Evolutionary conservation across 2,888 invertebrate species (phyloP), one percentile per base, ranked within the genome.

Genomic region (Eudemis profundana): DNA sequence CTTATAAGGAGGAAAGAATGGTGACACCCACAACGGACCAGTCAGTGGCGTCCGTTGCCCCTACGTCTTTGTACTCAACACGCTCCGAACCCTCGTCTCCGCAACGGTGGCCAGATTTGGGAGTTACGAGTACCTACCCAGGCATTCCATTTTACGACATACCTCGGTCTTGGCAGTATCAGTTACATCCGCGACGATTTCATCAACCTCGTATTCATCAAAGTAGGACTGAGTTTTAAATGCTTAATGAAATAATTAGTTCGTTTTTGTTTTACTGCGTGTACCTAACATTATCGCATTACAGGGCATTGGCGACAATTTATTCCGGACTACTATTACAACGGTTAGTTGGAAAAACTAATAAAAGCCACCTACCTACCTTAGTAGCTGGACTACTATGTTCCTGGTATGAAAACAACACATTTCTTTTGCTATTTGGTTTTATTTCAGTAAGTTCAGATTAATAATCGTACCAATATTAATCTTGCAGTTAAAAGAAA

Each of bases 291-390:
- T n/a, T n/a, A n/a, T n/a, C n/a, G n/a, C n/a, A n/a, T n/a, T n/a
- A n/a, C n/a, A 46, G 19, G 42, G n/a, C 12, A 27, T 56, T 44
- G 56, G 42, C 27, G 56, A 29, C 27, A 17, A 8, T 44, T 19
- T 27, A 29, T 29, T 42, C 29, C 56, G 3, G 56, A 56, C 44
- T 56, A 42, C 23, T 40, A 40, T 40, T 53, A 23, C 10, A 29
- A 42, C 42, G 27, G 56, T 56, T 10, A 19, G 56, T 44, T 19
- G 12, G n/a, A n/a, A n/a, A n/a, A n/a, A n/a, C n/a, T n/a, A n/a
- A n/a, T n/a, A n/a, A n/a, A n/a, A n/a, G n/a, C n/a, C n/a, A n/a
- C n/a, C n/a, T n/a, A n/a, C n/a, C n/a, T n/a, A n/a, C n/a, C n/a
- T n/a, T n/a, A n/a, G n/a, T 14, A 19, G 8, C 8, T 29, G 3